Evolutionary conservation across 2,888 invertebrate genomes (phyloP), one percentile per base, ranked within the genome.

Genomic region (Parthenolecanium corni): DNA sequence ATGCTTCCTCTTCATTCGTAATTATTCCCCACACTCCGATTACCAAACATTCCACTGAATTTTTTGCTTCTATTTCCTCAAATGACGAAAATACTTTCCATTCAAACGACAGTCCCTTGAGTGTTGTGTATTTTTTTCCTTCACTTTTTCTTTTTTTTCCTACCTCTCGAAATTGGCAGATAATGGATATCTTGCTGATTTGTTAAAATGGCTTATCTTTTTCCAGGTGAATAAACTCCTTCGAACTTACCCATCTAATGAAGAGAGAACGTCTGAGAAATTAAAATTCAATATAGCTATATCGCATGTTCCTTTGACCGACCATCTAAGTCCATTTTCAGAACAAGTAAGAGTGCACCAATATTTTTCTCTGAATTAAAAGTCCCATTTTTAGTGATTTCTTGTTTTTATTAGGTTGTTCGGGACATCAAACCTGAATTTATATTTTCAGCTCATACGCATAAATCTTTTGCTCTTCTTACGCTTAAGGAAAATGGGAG

Each of bases 251-350:
- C 66, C 68, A 12, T 18, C 16, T n/a, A 18, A 16, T 18, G 54
- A 63, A 54, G 54, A 63, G 14, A 51, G 12, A 18, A 54, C 31
- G 18, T 31, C n/a, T n/a, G 38, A 31, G n/a, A 54, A 54, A 36
- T 44, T 24, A 18, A 23, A 5, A 16, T 20, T 63, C 2, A 54
- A 54, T 6, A 79, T 89, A 65, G 82, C 82, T 12, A 74, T 88
- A 14, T 86, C 87, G 21, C 89, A 89, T 72, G 80, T 86, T 70
- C 87, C 89, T 40, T 71, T 86, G 52, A 72, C 80, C 66, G 78
- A 77, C 67, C 72, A 73, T 66, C 78, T 79, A 16, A 77, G 76
- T 62, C 69, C 71, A 38, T 80, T 80, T 70, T 77, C 78, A 2
- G 76, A 78, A 68, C 77, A 69, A 71, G 71, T 53, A 64, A 53